A percentile compares a stretch with the other conserved stretches of the same genome.
Evolutionary conservation across 1,140 invertebrate genomes (phyloP).

Genomic region (Pteromalus puparum): DNA sequence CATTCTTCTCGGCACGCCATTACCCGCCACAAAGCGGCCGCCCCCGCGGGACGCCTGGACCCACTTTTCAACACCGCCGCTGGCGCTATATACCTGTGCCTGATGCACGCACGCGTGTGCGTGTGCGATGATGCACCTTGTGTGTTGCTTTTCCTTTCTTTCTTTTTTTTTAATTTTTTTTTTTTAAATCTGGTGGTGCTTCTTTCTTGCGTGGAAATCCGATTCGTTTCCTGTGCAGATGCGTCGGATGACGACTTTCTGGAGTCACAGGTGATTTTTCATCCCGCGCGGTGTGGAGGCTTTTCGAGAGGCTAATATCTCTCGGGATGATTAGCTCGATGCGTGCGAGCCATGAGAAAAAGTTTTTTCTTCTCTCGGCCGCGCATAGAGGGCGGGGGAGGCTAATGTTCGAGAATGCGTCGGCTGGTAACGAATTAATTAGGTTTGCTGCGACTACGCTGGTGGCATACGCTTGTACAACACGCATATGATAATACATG

Average conservation of each 20-base stretch:
- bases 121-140: neutral
- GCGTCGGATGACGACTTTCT: conserved; percentile 8
- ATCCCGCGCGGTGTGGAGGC: neutral
- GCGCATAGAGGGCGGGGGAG: neutral
- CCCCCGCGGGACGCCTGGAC: conserved; percentile 69
- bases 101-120: neutral
- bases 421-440: neutral
- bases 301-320: conserved; percentile 18
- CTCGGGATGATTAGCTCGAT: conserved; percentile 21
- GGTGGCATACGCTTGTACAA: neutral
- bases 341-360: conserved; percentile 2
- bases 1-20: conserved; percentile 75
- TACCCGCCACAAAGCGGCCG: conserved; percentile 71
- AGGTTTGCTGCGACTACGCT: neutral
- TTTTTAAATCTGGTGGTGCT: neutral
- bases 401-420: neutral
- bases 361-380: neutral
- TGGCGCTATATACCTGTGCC: conserved; percentile 31
- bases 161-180: neutral
- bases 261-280: conserved; percentile 31
- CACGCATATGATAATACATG: too few species aligned
- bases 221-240: conserved; percentile 34
- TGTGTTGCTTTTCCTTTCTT: neutral
- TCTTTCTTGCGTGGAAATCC: conserved; percentile 46
- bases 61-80: conserved; percentile 58